These are phyloP conservation scores for Gadus macrocephalus DNA, from an alignment of 2,113 vertebrate species.

Conservation along the genomic window DNA sequence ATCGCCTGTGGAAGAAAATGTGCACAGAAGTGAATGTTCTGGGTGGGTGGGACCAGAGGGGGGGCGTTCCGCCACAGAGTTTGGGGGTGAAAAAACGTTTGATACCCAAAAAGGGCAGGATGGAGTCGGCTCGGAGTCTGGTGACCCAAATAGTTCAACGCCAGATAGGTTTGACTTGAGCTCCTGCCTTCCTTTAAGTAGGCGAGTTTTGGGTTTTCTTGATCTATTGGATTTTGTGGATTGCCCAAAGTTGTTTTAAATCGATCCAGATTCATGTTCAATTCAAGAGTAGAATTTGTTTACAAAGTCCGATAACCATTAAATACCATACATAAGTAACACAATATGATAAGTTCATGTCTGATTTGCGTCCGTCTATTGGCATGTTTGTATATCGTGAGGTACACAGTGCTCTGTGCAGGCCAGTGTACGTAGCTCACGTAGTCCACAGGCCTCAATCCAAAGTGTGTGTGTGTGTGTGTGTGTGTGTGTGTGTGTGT, in stretches of 20 bases:
- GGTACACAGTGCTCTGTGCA: slow-evolving; percentile 13
- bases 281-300: too few relatives aligned
- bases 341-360: too few relatives aligned
- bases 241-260: too few relatives aligned
- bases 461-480: slow-evolving; percentile 35
- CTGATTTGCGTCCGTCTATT: too few relatives aligned
- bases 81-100: slow-evolving; percentile 45
- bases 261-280: too few relatives aligned
- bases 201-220: slow-evolving; percentile 32
- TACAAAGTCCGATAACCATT: too few relatives aligned
- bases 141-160: slow-evolving; percentile 46
- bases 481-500: background rate
- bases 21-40: slow-evolving; percentile 60
- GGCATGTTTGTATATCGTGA: slow-evolving; percentile 11
- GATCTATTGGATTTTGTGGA: background rate
- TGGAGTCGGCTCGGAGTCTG: slow-evolving; percentile 19
- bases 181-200: slow-evolving; percentile 30
- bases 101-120: slow-evolving; percentile 73
- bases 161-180: background rate
- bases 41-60: slow-evolving; percentile 4
- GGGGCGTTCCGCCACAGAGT: slow-evolving; percentile 26
- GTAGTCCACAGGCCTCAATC: slow-evolving; percentile 32
- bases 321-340: too few relatives aligned
- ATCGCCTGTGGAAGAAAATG: slow-evolving; percentile 55
- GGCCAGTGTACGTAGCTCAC: slow-evolving; percentile 22